These are phyloP conservation scores for Misgurnus anguillicaudatus DNA, from an alignment of 2,113 vertebrate species.

Conservation along the genomic window DNA sequence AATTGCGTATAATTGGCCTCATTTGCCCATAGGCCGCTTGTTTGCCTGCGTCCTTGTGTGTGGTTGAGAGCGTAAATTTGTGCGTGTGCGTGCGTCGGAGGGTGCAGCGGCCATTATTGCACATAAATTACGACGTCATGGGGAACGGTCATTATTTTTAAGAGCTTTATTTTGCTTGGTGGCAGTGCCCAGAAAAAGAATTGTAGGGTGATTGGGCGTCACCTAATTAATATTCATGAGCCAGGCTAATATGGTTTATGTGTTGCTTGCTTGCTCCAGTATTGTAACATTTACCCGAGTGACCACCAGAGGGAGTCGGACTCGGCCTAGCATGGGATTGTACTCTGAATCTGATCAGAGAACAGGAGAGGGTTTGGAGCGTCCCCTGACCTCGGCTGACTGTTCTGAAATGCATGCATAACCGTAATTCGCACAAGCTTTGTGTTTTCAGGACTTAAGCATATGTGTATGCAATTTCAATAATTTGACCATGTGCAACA, in stretches of 20 bases:
- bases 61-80: not conserved
- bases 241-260: not conserved
- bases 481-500: slow-evolving; percentile 43
- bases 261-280: not conserved
- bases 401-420: slow-evolving; percentile 8
- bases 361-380: not conserved
- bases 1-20: slow-evolving; percentile 34
- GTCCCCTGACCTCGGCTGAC: not conserved
- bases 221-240: not conserved
- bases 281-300: not conserved
- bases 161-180: too few species aligned
- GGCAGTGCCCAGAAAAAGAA: not conserved
- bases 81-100: not conserved
- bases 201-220: not conserved
- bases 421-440: slow-evolving; percentile 14
- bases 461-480: slow-evolving; percentile 40
- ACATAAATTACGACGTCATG: too few species aligned
- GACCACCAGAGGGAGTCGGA: slow-evolving; percentile 58
- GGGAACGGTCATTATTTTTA: too few species aligned
- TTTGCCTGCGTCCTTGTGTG: slow-evolving; percentile 8
- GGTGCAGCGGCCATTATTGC: not conserved
- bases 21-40: not conserved
- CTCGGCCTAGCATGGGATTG: not conserved
- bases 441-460: slow-evolving; percentile 1
- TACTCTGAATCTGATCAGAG: slow-evolving; percentile 15